Evolutionary conservation across 1,140 invertebrate genomes (phyloP), one percentile per base, ranked within the genome.

Genomic region (Stegodyphus mimosarum): DNA sequence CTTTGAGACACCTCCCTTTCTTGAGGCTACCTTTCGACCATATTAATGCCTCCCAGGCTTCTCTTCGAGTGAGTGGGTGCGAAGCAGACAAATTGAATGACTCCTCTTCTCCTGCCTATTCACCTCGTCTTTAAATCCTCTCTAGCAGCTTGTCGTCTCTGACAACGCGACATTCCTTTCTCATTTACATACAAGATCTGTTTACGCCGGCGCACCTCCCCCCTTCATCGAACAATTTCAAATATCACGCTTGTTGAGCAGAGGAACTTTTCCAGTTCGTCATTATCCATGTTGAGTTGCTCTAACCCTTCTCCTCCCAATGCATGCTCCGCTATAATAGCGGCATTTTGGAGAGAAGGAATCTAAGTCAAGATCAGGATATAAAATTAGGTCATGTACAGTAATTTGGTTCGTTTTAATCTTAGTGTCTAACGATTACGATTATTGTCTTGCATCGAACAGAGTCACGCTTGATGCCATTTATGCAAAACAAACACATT

Each of bases 231-330:
- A 81, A 81, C 48, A 81, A 81, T 81, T 81, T 81, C 69, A 64
- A 81, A 81, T 81, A 81, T 81, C 72, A 81, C 78, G 78, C 67
- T 71, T 81, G 51, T 81, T 71, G 78, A 51, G 48, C 67, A 71
- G 18, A 51, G 49, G 60, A 50, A 64, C 48, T 13, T 33, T 33
- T 33, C 33, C 3, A 33, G 33, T 13, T n/a, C 48, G 75, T 7
- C 15, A 60, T 60, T 60, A 33, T 60, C 55, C 55, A 60, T 60
- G 9, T 33, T 33, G 33, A 33, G 33, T 60, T 15, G 9, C 5
- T 15, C 55, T 9, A 60, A 60, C 9, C 55, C 55, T 60, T 15
- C 55, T 15, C 55, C 55, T 60, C 15, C 55, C 55, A 5, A 33
- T 33, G 33, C 55, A 11, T 60, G 55, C 15, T 60, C 15, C 2